Conservation (phyloP, 2,797 vertebrate genomes). For the Phylloscopus collybita region DNA sequence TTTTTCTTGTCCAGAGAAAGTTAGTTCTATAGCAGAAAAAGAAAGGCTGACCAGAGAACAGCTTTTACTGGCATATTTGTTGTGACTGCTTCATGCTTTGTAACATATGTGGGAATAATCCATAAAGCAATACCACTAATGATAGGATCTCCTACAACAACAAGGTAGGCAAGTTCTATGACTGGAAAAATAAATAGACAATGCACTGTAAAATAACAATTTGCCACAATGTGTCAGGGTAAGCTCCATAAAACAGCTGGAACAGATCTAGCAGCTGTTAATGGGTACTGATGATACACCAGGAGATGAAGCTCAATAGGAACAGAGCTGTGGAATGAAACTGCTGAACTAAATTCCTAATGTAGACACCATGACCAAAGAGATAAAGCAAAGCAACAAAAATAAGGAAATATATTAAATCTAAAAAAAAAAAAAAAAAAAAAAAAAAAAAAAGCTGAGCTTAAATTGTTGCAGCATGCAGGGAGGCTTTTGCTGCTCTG, state of each 20-base stretch:
- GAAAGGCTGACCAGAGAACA: not conserved
- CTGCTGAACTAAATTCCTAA: constrained; percentile 1
- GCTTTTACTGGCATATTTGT: constrained; percentile 2
- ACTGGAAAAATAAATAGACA: constrained; percentile 50
- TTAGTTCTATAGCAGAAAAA: constrained; percentile 31
- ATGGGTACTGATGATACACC: not conserved
- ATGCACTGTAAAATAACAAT: constrained; percentile 26
- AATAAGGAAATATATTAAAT: not conserved
- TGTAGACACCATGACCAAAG: not conserved
- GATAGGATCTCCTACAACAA: constrained; percentile 22
- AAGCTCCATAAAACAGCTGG: constrained; percentile 32
- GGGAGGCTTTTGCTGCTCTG: not conserved
- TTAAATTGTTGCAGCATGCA: constrained; percentile 7
- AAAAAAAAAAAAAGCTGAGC: not conserved
- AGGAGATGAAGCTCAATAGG: not conserved
- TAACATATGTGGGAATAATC: constrained; percentile 54
- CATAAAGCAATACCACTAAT: not conserved
- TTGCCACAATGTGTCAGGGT: not conserved
- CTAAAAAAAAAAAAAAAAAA: not conserved
- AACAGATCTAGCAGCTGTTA: not conserved
- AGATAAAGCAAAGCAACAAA: not conserved
- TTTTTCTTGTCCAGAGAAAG: constrained; percentile 45
- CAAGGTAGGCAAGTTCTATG: not conserved
- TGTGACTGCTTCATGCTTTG: not conserved
- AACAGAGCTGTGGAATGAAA: constrained; percentile 7